Evolutionary conservation across 1,140 invertebrate genomes (phyloP).

Genomic region (Dendroctonus valens): DNA sequence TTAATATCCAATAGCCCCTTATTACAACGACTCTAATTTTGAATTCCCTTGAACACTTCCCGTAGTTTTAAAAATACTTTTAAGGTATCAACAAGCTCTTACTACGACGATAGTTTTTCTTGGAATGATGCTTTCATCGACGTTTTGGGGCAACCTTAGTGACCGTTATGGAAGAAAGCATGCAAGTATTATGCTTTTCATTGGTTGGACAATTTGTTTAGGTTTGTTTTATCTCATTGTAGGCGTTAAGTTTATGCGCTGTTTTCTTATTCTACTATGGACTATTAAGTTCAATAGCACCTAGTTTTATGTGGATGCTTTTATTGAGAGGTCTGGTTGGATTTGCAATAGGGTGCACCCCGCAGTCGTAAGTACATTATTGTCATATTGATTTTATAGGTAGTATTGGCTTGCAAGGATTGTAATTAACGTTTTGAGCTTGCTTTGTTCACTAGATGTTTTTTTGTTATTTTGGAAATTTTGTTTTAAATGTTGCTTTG

Average conservation of each 20-base stretch:
- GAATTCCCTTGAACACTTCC: too few species aligned
- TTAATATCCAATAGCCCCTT: too few species aligned
- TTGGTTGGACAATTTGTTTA: slow-evolving; percentile 2
- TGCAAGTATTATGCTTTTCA: slow-evolving; percentile 53
- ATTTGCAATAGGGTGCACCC: slow-evolving; percentile 94
- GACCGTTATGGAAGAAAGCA: slow-evolving; percentile 90
- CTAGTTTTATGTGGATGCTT: slow-evolving; percentile 88
- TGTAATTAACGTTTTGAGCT: too few species aligned
- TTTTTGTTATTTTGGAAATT: too few species aligned
- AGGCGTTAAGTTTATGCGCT: slow-evolving; percentile 85
- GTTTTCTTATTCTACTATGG: slow-evolving; percentile 90
- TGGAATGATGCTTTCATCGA: slow-evolving; percentile 96
- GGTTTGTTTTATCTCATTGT: slow-evolving; percentile 43
- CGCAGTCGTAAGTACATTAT: slow-evolving; percentile 83
- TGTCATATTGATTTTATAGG: neutral
- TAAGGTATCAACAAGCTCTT: slow-evolving; percentile 67
- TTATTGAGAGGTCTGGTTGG: slow-evolving; percentile 88
- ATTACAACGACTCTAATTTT: too few species aligned
- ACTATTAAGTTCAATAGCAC: slow-evolving; percentile 84
- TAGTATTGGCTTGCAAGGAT: too few species aligned
- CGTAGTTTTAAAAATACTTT: slow-evolving; percentile 43
- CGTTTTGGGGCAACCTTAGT: slow-evolving; percentile 94
- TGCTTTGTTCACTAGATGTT: too few species aligned
- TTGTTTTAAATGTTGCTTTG: too few species aligned
- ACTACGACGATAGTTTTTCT: slow-evolving; percentile 82